Base-by-base conservation (phyloP, 2,888 invertebrate genomes). In the Molorchus minor region DNA sequence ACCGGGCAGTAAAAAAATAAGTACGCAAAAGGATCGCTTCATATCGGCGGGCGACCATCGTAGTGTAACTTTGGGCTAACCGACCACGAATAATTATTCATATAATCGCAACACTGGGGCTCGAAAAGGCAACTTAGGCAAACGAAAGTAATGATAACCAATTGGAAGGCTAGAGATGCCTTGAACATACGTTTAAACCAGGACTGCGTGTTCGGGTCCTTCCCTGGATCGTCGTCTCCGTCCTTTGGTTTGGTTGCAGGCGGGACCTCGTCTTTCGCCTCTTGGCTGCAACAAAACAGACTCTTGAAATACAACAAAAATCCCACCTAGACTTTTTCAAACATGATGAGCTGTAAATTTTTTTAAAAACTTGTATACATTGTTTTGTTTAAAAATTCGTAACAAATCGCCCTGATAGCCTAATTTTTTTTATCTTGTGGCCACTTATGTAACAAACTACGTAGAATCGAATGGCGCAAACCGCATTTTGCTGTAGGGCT, bases 51-150 rank as follows among this genome's bases (percentile, higher is more conserved):
- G 63, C 92, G 92, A 60, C 89, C 86, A n/a, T 92, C 87, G 78
- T 93, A 93, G 70, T 90, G 88, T 56, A 93, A 82, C 73, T 92
- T 91, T 3, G 93, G 92, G n/a, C 89, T 88, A 35, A 93, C 81
- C 0, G 90, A 89, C 71, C 91, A 84, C 49, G 88, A 88, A 64
- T 91, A 85, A 54, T 89, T 90, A 82, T 92, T 91, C 72, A 91
- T 84, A 54, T 88, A 86, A 76, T 92, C 91, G 80, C 92, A 92
- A 80, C 92, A 92, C 45, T 89, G 85, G 0, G 91, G 91, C 3
- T 91, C 91, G 15, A 91, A 84, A 33, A 91, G 83, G 80, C 89
- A 92, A 10, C 90, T 90, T 52, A 90, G 85, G 62, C 90, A 87
- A 46, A 92, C 84, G 30, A 92, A 80, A 0, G 91, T 88, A 43